Conservation (phyloP, 92 coral and sea anemone species). For the Zoanthus sociatus region DNA sequence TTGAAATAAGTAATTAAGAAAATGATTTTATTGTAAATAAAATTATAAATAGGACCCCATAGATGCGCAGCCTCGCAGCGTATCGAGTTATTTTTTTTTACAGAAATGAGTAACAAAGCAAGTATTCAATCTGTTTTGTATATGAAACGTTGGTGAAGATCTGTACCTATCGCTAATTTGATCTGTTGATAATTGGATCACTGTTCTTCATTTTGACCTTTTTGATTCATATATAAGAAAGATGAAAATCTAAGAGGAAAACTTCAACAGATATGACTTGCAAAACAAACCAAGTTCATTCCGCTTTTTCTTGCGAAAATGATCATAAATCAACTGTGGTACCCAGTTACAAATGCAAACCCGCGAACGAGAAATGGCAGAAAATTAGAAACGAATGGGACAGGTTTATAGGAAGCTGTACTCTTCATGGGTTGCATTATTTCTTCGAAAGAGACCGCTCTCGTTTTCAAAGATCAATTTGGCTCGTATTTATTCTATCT, state of each 20-base stretch:
- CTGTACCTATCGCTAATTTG: background rate
- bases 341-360: slow-evolving; percentile 3
- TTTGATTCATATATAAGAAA: background rate
- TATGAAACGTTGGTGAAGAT: background rate
- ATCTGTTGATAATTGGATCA: background rate
- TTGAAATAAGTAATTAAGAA: background rate
- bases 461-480: slow-evolving; percentile 61
- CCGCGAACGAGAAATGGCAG: background rate
- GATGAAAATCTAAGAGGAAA: background rate
- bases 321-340: background rate
- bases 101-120: background rate
- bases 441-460: slow-evolving; percentile 82
- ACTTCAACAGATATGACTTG: slow-evolving; percentile 3
- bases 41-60: background rate
- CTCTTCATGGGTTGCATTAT: slow-evolving; percentile 85
- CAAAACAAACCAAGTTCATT: slow-evolving; percentile 15
- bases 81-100: background rate
- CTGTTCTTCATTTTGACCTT: background rate
- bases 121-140: background rate
- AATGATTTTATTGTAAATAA: background rate
- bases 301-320: background rate
- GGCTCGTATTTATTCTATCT: slow-evolving; percentile 68
- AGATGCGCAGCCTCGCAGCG: background rate
- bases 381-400: slow-evolving; percentile 11
- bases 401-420: slow-evolving; percentile 39